Base-by-base conservation (phyloP, 2,797 vertebrate genomes). In the Rhynchotus rufescens region DNA sequence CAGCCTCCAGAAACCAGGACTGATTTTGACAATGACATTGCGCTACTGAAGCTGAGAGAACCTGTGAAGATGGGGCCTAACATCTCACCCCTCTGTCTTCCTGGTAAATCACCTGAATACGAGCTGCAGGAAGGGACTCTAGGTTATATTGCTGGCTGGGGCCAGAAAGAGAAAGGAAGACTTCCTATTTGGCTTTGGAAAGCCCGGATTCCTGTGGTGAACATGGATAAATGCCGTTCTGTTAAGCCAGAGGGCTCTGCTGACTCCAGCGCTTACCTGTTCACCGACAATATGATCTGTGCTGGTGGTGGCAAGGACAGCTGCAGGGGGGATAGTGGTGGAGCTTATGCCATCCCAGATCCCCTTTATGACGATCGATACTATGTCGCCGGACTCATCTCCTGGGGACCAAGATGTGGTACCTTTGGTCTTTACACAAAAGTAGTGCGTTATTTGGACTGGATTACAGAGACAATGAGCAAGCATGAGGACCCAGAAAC, bases 221-320 rank as follows among this genome's bases (percentile, higher is more conserved):
- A 51, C 62, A 95, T 97, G 93, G 86, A 84, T 4, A 78, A 72
- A n/a, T 98, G 98, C 88, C 49, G 23, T 10, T 79, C 76, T 5
- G 84, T 93, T 47, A 95, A 78, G 40, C 83, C 79, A 7, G 73
- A 89, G 4, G 6, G 38, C 15, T 22, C 1, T 3, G 47, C 52
- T 4, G 69, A 75, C 57, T 54, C 69, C 2, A 15, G 10, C 0
- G 26, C 86, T 62, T 89, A 56, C 9, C 94, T 28, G 6, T 96
- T 98, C 94, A 99, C 98, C 2, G 26, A 97, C 9, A 99, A 99
- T 84, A 99, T 99, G 99, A 98, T 99, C 94, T 99, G 99, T 95
- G 99, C 99, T 14, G 99, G 99, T 10, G 96, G 75, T 2, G 3
- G 2, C 10, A 95, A 91, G 47, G 99, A 99, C 95, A 99, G 98